Evolutionary conservation across 2,888 invertebrate genomes (phyloP).

Genomic region (Notocelia uddmanniana): DNA sequence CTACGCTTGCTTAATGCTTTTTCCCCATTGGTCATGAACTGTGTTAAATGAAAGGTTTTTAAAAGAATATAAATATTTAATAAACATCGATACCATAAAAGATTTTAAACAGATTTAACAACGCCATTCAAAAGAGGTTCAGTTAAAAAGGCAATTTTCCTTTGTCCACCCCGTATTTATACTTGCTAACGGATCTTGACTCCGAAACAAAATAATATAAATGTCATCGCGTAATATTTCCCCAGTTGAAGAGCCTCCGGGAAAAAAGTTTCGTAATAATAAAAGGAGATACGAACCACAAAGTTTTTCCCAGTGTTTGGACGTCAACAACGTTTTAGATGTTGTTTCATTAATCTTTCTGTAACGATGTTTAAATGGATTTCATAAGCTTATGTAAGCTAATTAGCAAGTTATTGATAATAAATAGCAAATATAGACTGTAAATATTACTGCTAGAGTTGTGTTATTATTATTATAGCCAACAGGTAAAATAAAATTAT

Average conservation of each 20-base stretch:
- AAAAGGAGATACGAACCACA: conserved; percentile 62
- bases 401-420: conserved; percentile 35
- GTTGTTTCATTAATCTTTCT: conserved; percentile 72
- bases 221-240: conserved; percentile 62
- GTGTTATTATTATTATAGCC: no score
- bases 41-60: no score
- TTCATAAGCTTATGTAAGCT: conserved; percentile 27
- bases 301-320: conserved; percentile 62
- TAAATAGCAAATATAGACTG: background rate
- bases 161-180: conserved; percentile 33
- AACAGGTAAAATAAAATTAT: no score
- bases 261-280: conserved; percentile 71
- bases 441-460: no score
- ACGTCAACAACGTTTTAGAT: conserved; percentile 65
- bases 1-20: no score
- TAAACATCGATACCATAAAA: no score
- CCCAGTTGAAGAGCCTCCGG: conserved; percentile 59
- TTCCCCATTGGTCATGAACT: no score
- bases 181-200: conserved; percentile 27
- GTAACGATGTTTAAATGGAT: conserved; percentile 52
- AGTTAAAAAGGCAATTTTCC: conserved; percentile 20
- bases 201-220: conserved; percentile 56
- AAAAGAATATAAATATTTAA: no score
- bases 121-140: background rate
- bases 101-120: background rate